Percentiles rank a stretch among this genome's conserved stretches.
Conservation (phyloP, 2,797 vertebrate genomes). For the Hydrocynus forskahlii region DNA sequence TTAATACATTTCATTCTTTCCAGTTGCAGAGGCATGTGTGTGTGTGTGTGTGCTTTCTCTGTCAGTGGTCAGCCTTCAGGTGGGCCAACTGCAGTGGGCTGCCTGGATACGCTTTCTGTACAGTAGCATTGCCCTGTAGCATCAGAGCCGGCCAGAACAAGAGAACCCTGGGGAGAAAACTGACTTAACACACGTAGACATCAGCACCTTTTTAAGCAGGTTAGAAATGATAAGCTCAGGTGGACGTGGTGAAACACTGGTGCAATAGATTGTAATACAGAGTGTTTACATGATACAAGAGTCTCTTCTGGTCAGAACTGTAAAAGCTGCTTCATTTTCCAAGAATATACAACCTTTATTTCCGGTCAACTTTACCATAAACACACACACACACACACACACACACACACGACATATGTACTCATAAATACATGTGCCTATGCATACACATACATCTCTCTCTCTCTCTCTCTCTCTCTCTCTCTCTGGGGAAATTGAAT, state of each 20-base stretch:
- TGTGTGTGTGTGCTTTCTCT: background rate
- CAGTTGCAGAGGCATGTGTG: background rate
- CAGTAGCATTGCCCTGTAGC: background rate
- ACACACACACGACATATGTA: no score
- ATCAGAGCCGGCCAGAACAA: background rate
- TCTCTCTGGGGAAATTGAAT: no score
- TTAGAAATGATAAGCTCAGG: background rate
- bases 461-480: no score
- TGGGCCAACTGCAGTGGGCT: background rate
- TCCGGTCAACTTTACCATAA: no score
- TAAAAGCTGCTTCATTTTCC: no score
- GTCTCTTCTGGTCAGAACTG: no score
- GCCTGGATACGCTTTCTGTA: background rate
- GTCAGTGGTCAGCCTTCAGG: background rate
- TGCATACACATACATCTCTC: no score
- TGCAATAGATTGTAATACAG: conserved; percentile 13
- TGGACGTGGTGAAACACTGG: conserved; percentile 1
- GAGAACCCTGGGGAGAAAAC: conserved; percentile 6
- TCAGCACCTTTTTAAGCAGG: background rate
- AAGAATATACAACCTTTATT: no score
- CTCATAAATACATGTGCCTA: no score
- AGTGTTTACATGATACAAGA: conserved; percentile 2
- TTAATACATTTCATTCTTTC: background rate
- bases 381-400: no score
- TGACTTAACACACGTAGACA: background rate